phyloP scores from a whole-genome alignment of 2,797 vertebrate species.

The Kryptopterus vitreolus region DNA sequence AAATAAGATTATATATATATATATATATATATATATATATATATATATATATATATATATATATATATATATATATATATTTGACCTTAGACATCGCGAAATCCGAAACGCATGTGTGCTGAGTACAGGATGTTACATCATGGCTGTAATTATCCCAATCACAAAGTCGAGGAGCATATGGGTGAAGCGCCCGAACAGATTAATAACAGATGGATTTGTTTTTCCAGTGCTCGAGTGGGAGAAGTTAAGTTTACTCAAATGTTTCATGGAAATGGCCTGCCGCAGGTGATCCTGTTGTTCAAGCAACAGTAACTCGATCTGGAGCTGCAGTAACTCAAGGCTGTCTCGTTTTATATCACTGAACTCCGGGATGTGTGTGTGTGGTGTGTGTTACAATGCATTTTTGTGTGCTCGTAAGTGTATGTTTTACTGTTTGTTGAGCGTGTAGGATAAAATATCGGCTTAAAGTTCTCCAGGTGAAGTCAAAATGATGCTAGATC shows the following conservation, averaged over 20 bases:
- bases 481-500: neutral
- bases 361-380: no score
- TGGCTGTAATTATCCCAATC: slow-evolving; percentile 27
- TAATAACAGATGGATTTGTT: slow-evolving; percentile 14
- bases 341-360: slow-evolving; percentile 14
- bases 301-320: slow-evolving; percentile 17
- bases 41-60: no score
- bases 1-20: no score
- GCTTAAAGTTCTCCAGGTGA: neutral
- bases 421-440: neutral
- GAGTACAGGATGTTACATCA: slow-evolving; percentile 11
- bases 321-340: slow-evolving; percentile 10
- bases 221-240: neutral
- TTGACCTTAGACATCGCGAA: neutral
- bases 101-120: no score
- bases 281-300: slow-evolving; percentile 16
- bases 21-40: no score
- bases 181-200: slow-evolving; percentile 18
- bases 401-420: neutral
- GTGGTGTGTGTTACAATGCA: slow-evolving; percentile 19
- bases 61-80: neutral
- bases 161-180: slow-evolving; percentile 14
- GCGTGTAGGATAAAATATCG: neutral
- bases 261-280: slow-evolving; percentile 36
- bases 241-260: slow-evolving; percentile 31